Conservation (phyloP, 2,888 invertebrate species). For the Tenthredo mesomela region DNA sequence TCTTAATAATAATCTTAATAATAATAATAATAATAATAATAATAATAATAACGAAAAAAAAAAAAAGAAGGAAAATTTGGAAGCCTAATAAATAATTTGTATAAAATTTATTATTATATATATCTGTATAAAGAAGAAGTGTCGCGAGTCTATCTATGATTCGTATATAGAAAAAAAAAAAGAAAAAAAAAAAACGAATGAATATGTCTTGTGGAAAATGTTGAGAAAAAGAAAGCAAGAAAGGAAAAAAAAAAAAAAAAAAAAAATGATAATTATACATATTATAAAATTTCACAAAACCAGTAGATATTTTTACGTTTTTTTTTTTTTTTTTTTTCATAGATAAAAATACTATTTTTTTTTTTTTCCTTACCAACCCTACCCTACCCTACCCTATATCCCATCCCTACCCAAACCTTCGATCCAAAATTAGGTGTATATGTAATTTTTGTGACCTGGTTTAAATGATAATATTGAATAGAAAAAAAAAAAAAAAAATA, state of each 20-base stretch:
- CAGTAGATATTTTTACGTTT: slow-evolving; percentile 60
- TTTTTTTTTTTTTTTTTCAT: slow-evolving; percentile 45
- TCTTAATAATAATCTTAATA: neutral
- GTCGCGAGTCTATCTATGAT: neutral
- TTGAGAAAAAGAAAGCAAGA: neutral
- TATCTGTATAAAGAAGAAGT: slow-evolving; percentile 29
- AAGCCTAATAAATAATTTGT: slow-evolving; percentile 46
- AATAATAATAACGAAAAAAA: neutral
- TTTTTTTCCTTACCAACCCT: neutral
- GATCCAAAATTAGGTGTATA: slow-evolving; percentile 62
- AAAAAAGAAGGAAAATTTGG: neutral
- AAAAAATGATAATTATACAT: slow-evolving; percentile 48
- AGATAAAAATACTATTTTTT: slow-evolving; percentile 9
- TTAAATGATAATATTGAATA: slow-evolving; percentile 67
- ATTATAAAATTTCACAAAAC: slow-evolving; percentile 50
- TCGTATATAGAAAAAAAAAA: neutral
- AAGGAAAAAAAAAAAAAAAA: neutral
- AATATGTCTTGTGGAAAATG: slow-evolving; percentile 13
- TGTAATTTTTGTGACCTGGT: slow-evolving; percentile 71
- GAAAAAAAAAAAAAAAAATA: neutral
- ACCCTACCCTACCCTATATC: neutral
- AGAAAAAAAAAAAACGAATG: slow-evolving; percentile 23
- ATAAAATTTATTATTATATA: slow-evolving; percentile 46
- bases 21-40: neutral
- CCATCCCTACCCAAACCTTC: neutral